Conservation (phyloP, 1,140 invertebrate genomes). For the Oedothorax gibbosus region DNA sequence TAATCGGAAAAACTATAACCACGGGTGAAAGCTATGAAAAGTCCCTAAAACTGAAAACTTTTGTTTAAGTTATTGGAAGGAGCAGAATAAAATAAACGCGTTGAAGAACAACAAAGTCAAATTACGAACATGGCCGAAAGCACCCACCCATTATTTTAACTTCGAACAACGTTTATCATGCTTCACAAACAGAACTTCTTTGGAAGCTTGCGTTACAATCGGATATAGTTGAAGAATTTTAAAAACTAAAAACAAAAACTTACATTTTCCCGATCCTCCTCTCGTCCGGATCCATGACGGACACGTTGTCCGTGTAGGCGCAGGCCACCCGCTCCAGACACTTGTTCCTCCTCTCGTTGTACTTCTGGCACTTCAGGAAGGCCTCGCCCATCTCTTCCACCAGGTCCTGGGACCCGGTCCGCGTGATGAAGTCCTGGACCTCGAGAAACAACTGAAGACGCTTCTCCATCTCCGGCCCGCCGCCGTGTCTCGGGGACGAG, state of each 20-base stretch:
- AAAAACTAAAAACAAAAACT: conserved; percentile 18
- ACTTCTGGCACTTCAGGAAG: conserved; percentile 30
- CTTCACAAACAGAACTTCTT: too few relatives aligned
- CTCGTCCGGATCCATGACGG: conserved; percentile 10
- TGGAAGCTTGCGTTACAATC: too few relatives aligned
- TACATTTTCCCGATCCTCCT: conserved; percentile 41
- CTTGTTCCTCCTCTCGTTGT: conserved; percentile 26
- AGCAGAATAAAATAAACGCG: too few relatives aligned
- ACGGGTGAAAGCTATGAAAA: too few relatives aligned
- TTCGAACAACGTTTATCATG: too few relatives aligned
- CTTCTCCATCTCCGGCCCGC: not conserved
- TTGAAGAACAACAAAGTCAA: too few relatives aligned
- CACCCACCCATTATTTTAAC: too few relatives aligned
- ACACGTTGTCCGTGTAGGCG: conserved; percentile 27
- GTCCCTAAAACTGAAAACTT: too few relatives aligned
- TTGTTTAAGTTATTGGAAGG: too few relatives aligned
- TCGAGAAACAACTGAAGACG: conserved; percentile 39
- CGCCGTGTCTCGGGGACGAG: not conserved
- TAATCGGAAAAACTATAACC: too few relatives aligned
- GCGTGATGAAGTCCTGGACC: conserved; percentile 42
- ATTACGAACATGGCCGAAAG: too few relatives aligned
- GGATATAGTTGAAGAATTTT: not conserved
- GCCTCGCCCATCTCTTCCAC: conserved; percentile 32
- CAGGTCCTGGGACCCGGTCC: conserved; percentile 6
- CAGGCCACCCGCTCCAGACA: conserved; percentile 48